Evolutionary conservation across 1,140 invertebrate species (phyloP), one percentile per base, ranked within the genome.

Genomic region (Drosophila asahinai): DNA sequence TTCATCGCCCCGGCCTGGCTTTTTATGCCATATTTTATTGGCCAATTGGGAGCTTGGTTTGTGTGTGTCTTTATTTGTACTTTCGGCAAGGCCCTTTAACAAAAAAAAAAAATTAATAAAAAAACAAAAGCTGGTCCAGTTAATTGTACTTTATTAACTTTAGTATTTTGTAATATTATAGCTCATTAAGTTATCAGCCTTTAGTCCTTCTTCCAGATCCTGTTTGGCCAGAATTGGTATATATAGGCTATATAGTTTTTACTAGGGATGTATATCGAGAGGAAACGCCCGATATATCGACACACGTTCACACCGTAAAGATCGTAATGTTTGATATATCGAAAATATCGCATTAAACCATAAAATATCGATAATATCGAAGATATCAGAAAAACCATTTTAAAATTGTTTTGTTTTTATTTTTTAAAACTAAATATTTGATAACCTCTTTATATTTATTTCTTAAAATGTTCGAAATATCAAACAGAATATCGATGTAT

Each of bases 1-100:
- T 77, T 55, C 57, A 15, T 36, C 51, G 55, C n/a, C 57, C 49
- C 25, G 67, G 33, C 12, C 4, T 8, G 7, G 4, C 33, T 51
- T 66, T 73, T 60, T 72, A 73, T 72, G 55, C 47, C 38, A 42
- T 58, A 54, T 75, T 75, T 75, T 75, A 75, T 75, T 63, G 48
- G 58, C 42, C 42, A 75, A 75, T 59, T 75, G 58, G 42, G 11
- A 48, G 38, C 52, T 66, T 22, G 54, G 51, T 62, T 75, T 59
- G 22, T 17, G 22, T 30, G 17, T 33, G 49, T 47, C 11, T 49
- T 11, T 58, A 30, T 27, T 30, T 59, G 19, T 22, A 42, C 30
- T 49, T 67, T 49, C 43, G 33, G 72, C 72, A 77, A 77, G 74
- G 72, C 61, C 74, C 40, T 66, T 66, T 66, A 22, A 42, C 6